These are phyloP conservation scores for Diplogasteroides magnus DNA, from an alignment of 1,140 invertebrate species.

Conservation along the genomic window DNA sequence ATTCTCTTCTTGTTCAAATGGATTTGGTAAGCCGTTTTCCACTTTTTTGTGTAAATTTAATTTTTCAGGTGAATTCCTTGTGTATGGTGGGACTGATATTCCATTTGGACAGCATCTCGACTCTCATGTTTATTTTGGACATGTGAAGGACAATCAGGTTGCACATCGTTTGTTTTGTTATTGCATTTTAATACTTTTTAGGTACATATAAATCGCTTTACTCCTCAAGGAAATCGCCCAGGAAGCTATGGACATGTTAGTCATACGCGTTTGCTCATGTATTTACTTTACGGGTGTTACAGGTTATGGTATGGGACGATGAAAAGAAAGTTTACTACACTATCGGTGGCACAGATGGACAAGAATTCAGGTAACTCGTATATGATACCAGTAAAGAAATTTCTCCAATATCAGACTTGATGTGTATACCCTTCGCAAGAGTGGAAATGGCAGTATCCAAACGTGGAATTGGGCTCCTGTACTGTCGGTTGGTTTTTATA, in stretches of 20 bases:
- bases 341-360: background rate
- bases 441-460: background rate
- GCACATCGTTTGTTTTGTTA: background rate
- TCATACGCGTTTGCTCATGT: background rate
- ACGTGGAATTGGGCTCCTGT: background rate
- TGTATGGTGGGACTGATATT: slow-evolving; percentile 18
- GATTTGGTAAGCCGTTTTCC: background rate
- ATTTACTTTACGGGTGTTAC: background rate
- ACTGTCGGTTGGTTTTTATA: background rate
- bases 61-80: slow-evolving; percentile 8
- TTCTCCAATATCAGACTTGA: background rate
- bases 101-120: slow-evolving; percentile 2
- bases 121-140: slow-evolving; percentile 1
- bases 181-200: background rate
- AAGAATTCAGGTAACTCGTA: background rate
- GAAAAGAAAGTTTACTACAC: background rate
- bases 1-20: slow-evolving; percentile 4
- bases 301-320: background rate
- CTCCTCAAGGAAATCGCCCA: background rate
- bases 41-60: slow-evolving; percentile 4
- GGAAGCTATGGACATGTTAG: slow-evolving; percentile 18
- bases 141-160: slow-evolving; percentile 3
- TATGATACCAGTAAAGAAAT: background rate
- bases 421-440: background rate
- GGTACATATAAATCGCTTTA: background rate